Evolutionary conservation across 2,113 vertebrate species (phyloP).

Genomic region (Hypanus sabinus): DNA sequence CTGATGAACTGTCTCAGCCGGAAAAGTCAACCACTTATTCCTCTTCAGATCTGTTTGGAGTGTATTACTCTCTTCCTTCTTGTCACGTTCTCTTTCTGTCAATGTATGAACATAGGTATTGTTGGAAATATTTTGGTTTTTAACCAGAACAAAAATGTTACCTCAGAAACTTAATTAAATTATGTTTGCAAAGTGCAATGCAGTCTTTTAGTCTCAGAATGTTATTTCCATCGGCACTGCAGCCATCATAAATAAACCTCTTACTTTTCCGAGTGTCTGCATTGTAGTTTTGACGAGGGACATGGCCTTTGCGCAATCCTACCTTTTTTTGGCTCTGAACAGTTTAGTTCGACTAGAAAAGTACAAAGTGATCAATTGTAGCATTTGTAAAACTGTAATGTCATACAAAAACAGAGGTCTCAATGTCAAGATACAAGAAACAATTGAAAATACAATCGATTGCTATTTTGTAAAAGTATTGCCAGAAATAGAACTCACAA

Average conservation of each 20-base stretch:
- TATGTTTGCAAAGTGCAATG: conserved; percentile 66
- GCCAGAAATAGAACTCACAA: not conserved
- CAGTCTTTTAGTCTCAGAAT: conserved; percentile 68
- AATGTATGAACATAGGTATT: not conserved
- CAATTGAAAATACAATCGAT: not conserved
- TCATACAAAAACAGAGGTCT: not conserved
- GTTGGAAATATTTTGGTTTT: not conserved
- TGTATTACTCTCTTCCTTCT: no score
- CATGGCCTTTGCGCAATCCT: conserved; percentile 63
- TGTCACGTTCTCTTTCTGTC: not conserved
- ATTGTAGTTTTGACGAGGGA: conserved; percentile 49
- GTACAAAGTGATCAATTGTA: not conserved
- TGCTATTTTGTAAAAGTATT: not conserved
- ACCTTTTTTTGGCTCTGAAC: conserved; percentile 41
- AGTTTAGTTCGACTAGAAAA: conserved; percentile 47
- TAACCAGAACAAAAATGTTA: not conserved
- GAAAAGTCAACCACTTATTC: no score
- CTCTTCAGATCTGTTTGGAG: no score
- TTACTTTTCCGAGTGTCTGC: conserved; percentile 69
- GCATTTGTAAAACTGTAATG: not conserved
- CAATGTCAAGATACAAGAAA: not conserved
- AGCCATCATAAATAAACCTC: conserved; percentile 74
- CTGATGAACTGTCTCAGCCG: no score
- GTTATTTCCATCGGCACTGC: conserved; percentile 78
- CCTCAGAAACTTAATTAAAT: conserved; percentile 67